Evolutionary conservation across 2,113 vertebrate species (phyloP).

Genomic region (Cyanoderma ruficeps): DNA sequence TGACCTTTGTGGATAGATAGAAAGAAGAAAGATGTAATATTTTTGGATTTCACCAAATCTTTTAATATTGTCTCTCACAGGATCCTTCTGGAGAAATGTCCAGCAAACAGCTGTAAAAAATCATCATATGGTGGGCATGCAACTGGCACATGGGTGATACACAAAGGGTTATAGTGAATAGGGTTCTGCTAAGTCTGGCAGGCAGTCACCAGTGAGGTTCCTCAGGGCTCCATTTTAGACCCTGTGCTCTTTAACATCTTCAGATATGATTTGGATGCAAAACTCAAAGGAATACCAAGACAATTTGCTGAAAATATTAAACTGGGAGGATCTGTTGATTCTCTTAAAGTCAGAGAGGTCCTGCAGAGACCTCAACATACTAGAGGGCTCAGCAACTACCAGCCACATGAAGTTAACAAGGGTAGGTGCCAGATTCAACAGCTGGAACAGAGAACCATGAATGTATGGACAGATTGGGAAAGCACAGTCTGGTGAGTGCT

Average conservation of each 20-base stretch:
- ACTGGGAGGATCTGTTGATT: neutral
- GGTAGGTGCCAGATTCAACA: neutral
- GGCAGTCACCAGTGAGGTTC: neutral
- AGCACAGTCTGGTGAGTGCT: neutral
- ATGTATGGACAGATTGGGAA: neutral
- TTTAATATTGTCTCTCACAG: neutral
- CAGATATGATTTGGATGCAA: neutral
- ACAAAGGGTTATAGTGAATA: neutral
- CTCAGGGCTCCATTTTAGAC: neutral
- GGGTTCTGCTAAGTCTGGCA: neutral
- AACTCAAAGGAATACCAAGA: neutral
- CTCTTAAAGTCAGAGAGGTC: neutral
- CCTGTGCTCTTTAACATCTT: neutral
- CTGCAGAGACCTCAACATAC: neutral
- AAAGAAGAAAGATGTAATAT: neutral
- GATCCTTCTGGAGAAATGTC: neutral
- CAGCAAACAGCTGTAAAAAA: neutral
- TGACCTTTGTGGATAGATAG: neutral
- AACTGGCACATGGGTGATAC: neutral
- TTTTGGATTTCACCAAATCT: neutral
- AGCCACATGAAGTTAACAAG: accelerated
- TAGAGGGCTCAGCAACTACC: neutral
- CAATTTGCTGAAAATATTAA: neutral
- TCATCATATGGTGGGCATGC: accelerated
- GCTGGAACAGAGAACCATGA: no score